Evolutionary conservation across 2,888 invertebrate genomes (phyloP).

Genomic region (Panzeria rudis): DNA sequence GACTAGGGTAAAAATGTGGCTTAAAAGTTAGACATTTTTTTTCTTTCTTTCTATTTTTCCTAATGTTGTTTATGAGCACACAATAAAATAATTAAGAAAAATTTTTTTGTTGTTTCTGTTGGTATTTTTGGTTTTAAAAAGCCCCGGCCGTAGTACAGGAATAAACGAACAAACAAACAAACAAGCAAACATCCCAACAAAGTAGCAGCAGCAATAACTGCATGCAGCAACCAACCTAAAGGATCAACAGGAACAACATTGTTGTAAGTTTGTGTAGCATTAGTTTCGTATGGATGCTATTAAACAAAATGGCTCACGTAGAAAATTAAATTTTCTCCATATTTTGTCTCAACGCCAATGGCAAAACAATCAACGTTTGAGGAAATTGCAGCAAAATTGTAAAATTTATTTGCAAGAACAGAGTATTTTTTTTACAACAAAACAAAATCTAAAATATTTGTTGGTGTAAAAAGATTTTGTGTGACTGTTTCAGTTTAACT

Average conservation of each 20-base stretch:
- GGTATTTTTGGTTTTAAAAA: slow-evolving; percentile 3
- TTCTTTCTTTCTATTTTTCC: not conserved
- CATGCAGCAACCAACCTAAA: slow-evolving; percentile 1
- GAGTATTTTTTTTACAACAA: slow-evolving; percentile 21
- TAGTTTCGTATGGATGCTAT: slow-evolving; percentile 3
- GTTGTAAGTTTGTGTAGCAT: not conserved
- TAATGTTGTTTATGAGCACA: slow-evolving; percentile 34
- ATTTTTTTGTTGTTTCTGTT: slow-evolving; percentile 42
- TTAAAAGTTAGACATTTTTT: not conserved
- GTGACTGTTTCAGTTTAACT: not conserved
- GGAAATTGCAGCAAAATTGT: slow-evolving; percentile 61
- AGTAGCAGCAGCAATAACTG: not conserved
- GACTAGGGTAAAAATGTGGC: not conserved
- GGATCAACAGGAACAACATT: slow-evolving; percentile 32
- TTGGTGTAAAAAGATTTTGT: not conserved
- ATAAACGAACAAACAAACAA: slow-evolving; percentile 24
- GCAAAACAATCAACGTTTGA: slow-evolving; percentile 51
- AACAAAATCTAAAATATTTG: not conserved
- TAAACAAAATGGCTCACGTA: slow-evolving; percentile 55
- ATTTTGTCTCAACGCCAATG: slow-evolving; percentile 62
- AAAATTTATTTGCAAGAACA: slow-evolving; percentile 41
- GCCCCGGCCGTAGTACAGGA: not conserved
- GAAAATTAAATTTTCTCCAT: slow-evolving; percentile 69
- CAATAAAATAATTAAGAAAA: slow-evolving; percentile 67
- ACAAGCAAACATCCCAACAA: not conserved